phyloP scores from a whole-genome alignment of 2,113 vertebrate genomes.

The Dipodomys spectabilis region DNA sequence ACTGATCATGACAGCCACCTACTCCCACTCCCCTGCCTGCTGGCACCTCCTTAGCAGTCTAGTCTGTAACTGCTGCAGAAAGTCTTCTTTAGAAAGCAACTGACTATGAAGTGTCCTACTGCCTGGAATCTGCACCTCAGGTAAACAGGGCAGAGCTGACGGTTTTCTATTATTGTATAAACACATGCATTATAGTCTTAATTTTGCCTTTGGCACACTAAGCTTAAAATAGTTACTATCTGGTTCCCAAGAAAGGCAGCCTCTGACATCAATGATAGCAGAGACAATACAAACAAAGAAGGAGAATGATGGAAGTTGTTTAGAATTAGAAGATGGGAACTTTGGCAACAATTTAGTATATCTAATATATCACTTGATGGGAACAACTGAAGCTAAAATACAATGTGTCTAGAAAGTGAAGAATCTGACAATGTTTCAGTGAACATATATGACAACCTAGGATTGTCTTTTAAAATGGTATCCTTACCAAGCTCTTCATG shows the following conservation, averaged over 20 bases:
- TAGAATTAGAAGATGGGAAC: neutral
- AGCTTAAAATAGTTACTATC: neutral
- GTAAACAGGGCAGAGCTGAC: neutral
- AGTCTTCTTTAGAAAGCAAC: neutral
- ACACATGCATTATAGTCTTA: neutral
- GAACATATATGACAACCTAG: neutral
- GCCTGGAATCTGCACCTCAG: neutral
- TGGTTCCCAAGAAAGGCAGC: neutral
- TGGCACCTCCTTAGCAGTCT: neutral
- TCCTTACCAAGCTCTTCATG: neutral
- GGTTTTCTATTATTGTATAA: neutral
- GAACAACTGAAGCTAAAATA: conserved; percentile 38
- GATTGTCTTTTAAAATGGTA: conserved; percentile 50
- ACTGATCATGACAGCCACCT: neutral
- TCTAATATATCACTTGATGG: conserved; percentile 22
- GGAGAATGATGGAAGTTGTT: neutral
- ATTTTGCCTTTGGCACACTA: conserved; percentile 44
- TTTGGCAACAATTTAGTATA: conserved; percentile 3
- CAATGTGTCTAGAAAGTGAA: conserved; percentile 45
- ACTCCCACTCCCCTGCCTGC: neutral
- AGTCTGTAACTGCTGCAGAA: neutral
- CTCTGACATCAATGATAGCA: neutral
- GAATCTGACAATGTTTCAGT: conserved; percentile 32
- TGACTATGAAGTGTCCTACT: neutral
- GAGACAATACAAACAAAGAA: neutral